Evolutionary conservation across 2,888 invertebrate genomes (phyloP), one percentile per base, ranked within the genome.

Genomic region (Embidobia sp.): DNA sequence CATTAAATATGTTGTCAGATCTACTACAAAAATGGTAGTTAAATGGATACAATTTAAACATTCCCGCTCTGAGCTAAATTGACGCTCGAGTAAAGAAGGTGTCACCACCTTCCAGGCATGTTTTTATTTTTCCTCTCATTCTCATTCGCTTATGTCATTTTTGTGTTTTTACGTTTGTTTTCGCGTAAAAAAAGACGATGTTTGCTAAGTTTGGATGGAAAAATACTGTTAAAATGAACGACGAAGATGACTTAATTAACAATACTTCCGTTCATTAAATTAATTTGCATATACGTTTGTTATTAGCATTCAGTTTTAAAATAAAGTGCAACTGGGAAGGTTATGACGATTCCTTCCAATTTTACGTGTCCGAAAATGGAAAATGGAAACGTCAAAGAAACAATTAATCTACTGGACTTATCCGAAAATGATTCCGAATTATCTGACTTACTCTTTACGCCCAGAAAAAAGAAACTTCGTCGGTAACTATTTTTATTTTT

Each of bases 381-480:
- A 69, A 85, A 84, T 73, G 77, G 79, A n/a, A 88, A 84, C 64
- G 91, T 91, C 84, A 93, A 93, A 85, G 93, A 93, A 90, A 92
- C 92, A 79, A 93, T 93, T 85, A 92, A 93, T 81, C 91, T 93
- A 42, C 86, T 93, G 83, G 93, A 93, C 84, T 86, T 93, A 51
- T 93, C 92, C 69, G 92, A 92, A 76, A 92, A 92, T 78, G 92
- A 92, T 40, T 92, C 93, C 0, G 92, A 93, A 77, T 90, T 92
- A 73, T 90, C 93, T 37, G 92, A 93, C 83, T 85, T 93, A 86
- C 91, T 92, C 86, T 90, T 92, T 67, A 83, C 87, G 15, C 92
- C 92, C 73, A 92, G 91, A 37, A 93, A 92, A 81, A 92, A 91
- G 85, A 92, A 91, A 87, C 89, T 92, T 19, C 91, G 91, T 70